Evolutionary conservation across 2,113 vertebrate species (phyloP), one percentile per base, ranked within the genome.

Genomic region (Channa argus): DNA sequence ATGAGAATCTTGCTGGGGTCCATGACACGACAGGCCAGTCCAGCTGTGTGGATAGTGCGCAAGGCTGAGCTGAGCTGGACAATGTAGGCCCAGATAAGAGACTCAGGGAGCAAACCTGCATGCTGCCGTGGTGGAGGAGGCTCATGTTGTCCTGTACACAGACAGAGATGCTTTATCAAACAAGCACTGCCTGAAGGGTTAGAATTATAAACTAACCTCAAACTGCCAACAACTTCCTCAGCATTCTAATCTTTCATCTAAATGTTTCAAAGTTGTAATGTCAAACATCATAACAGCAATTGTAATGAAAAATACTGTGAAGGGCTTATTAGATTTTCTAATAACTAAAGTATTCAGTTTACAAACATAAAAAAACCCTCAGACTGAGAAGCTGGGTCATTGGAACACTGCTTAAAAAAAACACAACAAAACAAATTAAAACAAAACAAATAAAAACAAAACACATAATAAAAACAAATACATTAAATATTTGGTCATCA

Each of bases 1-100:
- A 99, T 97, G 73, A 99, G 94, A 94, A 99, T 99, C 91, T 99
- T 99, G 46, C 96, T 99, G 88, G 98, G 98, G 89, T 99, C 97
- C 98, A 99, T 98, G 74, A 99, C 97, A 47, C 98, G 95, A 89
- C 98, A 99, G 0, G 97, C 98, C 77, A 99, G 91, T 50, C 98
- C 98, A 5, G 97, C 98, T 2, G 98, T 99, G 86, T 99, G 98
- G 90, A 99, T 96, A 88, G 96, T 98, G 37, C 98, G 94, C 75
- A 99, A 83, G 0, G 98, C 98, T 2, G 98, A 99, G 84, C 97
- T 99, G 15, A 99, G 94, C 79, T 99, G 98, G 74, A 99, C 98
- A 3, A 99, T 97, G 67, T 99, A 99, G 0, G 98, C 98, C 98
- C 98, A 99, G 86, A 99, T 99, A 66, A 99, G 95, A 64, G 98